Percentiles rank a stretch among this genome's conserved stretches.
Evolutionary conservation across 2,113 vertebrate genomes (phyloP).

Genomic region (Rissa tridactyla): DNA sequence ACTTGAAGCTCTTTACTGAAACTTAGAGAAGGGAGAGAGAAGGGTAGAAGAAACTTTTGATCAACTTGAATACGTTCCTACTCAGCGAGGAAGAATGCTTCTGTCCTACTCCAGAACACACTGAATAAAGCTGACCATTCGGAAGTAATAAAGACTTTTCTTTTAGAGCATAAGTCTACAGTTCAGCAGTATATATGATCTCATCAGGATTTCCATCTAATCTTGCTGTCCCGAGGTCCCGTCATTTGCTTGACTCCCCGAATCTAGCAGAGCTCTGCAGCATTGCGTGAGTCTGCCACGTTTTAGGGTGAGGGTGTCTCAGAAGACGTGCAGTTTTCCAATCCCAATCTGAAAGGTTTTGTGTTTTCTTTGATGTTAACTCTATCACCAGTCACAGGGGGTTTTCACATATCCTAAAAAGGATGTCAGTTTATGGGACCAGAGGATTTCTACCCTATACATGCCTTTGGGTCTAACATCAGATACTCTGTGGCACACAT

Average conservation of each 20-base stretch:
- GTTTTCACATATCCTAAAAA: neutral
- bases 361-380: neutral
- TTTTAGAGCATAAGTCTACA: neutral
- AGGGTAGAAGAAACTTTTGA: neutral
- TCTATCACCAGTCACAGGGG: neutral
- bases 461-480: neutral
- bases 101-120: neutral
- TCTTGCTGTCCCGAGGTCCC: neutral
- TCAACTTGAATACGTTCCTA: neutral
- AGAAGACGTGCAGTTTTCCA: neutral
- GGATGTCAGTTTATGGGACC: neutral
- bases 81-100: neutral
- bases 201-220: neutral
- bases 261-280: neutral
- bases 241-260: neutral
- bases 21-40: neutral
- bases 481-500: neutral
- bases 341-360: neutral
- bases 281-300: accelerated
- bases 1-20: neutral
- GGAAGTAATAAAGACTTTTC: neutral
- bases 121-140: neutral
- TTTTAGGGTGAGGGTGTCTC: neutral
- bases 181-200: neutral
- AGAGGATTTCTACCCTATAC: neutral